These are phyloP conservation scores for Hippopotamus amphibius DNA, from an alignment of 2,113 vertebrate genomes.

Conservation along the genomic window DNA sequence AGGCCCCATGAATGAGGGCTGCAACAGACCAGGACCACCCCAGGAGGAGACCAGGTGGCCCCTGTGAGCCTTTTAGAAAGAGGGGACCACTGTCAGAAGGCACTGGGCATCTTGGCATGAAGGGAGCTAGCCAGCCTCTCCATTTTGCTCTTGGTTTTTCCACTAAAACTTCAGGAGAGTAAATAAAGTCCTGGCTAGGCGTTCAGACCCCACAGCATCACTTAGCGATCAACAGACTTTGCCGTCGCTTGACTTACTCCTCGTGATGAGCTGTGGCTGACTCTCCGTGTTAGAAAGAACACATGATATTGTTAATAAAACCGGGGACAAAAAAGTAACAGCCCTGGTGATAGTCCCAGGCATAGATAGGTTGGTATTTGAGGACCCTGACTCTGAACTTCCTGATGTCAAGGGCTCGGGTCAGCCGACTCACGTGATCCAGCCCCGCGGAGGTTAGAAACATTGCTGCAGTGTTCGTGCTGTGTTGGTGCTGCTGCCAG, in stretches of 20 bases:
- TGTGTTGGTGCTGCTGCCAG: background rate
- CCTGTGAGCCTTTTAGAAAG: rapidly evolving
- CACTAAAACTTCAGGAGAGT: background rate
- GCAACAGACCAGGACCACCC: rapidly evolving
- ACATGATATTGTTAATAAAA: rapidly evolving
- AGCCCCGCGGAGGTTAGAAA: rapidly evolving
- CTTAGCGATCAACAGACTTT: rapidly evolving
- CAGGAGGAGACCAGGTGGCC: background rate
- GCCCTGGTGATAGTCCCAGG: rapidly evolving
- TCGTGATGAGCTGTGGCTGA: background rate
- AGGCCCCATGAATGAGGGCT: background rate
- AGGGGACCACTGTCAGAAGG: background rate
- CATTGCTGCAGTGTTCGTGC: rapidly evolving
- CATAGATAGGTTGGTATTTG: no score
- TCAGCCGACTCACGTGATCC: rapidly evolving
- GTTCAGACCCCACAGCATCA: rapidly evolving
- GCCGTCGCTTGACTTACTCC: background rate
- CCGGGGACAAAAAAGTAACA: no score
- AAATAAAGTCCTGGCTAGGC: rapidly evolving
- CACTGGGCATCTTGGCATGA: rapidly evolving
- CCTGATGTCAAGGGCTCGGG: rapidly evolving
- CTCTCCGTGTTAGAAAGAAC: background rate
- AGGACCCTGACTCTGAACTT: rapidly evolving
- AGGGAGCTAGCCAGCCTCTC: background rate
- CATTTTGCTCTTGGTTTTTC: background rate